Conservation (phyloP, 2,888 invertebrate genomes). For the Pyralis farinalis region DNA sequence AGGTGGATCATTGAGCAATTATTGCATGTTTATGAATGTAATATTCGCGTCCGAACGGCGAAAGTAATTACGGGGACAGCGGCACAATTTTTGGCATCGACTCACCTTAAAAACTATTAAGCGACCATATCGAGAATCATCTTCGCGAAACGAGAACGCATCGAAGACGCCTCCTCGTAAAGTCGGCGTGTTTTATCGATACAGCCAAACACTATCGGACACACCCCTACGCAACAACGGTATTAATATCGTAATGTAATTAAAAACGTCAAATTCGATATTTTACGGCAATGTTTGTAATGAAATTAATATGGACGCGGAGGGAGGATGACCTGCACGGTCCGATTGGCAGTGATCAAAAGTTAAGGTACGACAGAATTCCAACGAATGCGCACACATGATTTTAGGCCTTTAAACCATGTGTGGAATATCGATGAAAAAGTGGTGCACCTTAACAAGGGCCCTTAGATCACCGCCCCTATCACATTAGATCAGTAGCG, state of each 20-base stretch:
- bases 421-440: constrained; percentile 60
- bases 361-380: constrained; percentile 60
- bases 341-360: constrained; percentile 60
- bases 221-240: constrained; percentile 51
- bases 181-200: constrained; percentile 42
- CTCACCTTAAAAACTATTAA: constrained; percentile 52
- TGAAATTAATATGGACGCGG: constrained; percentile 33
- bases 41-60: constrained; percentile 49
- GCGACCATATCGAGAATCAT: constrained; percentile 46
- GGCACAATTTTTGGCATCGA: constrained; percentile 64
- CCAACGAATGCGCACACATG: constrained; percentile 62
- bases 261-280: constrained; percentile 51
- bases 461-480: constrained; percentile 71
- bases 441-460: constrained; percentile 59
- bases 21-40: constrained; percentile 61
- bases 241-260: constrained; percentile 49
- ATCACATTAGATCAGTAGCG: constrained; percentile 39
- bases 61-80: constrained; percentile 63
- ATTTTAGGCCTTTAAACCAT: constrained; percentile 76
- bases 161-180: constrained; percentile 35
- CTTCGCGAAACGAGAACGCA: constrained; percentile 24
- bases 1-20: constrained; percentile 65
- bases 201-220: constrained; percentile 73
- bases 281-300: constrained; percentile 48
- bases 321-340: constrained; percentile 60